Conservation (phyloP, 2,888 invertebrate genomes). For the Cryptocephalus moraei region DNA sequence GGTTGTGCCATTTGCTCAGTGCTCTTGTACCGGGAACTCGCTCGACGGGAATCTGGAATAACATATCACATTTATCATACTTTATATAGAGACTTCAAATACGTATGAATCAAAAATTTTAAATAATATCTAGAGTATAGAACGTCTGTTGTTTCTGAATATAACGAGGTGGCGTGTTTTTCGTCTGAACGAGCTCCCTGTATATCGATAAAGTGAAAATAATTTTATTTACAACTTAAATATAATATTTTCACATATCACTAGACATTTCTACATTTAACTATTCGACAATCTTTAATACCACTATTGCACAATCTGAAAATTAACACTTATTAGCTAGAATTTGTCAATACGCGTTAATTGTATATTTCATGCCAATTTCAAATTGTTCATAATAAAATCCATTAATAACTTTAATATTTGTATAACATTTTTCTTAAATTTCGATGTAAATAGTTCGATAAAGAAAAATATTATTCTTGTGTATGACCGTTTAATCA, state of each 20-base stretch:
- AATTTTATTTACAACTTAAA: background rate
- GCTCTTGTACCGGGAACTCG: constrained; percentile 12
- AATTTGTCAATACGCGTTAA: constrained; percentile 21
- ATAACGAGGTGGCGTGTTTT: background rate
- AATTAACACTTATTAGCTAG: constrained; percentile 10
- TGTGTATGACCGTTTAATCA: constrained; percentile 20
- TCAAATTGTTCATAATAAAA: constrained; percentile 17
- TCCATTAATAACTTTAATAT: constrained; percentile 15
- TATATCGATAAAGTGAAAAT: too few relatives aligned
- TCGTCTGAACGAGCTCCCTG: too few relatives aligned
- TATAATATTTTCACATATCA: constrained; percentile 2
- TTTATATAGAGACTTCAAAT: background rate
- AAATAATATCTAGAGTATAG: background rate
- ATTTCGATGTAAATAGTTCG: constrained; percentile 32
- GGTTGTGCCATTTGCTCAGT: constrained; percentile 36
- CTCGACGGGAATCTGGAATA: constrained; percentile 3
- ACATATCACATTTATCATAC: background rate
- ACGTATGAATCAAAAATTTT: constrained; percentile 2
- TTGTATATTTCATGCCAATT: constrained; percentile 18
- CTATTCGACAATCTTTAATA: constrained; percentile 30
- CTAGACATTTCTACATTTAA: constrained; percentile 14
- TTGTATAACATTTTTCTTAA: constrained; percentile 21
- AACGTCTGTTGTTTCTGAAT: background rate
- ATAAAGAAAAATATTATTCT: constrained; percentile 17
- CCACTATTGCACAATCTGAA: constrained; percentile 24